Evolutionary conservation across 2,113 vertebrate genomes (phyloP).

Genomic region (Ahaetulla prasina): DNA sequence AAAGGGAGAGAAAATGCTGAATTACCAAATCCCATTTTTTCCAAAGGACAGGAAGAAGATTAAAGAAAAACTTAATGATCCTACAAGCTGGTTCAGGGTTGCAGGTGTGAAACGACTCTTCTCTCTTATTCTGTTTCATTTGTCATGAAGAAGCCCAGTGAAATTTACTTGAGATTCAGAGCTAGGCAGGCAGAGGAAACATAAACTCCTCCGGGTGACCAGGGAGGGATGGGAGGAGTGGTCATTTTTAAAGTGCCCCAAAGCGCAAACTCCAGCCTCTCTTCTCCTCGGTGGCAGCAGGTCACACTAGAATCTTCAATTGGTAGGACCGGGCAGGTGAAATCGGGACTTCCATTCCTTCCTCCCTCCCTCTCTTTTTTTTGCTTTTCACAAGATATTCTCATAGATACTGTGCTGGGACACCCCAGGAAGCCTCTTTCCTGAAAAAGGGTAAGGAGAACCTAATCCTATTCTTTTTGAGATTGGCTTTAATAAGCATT

Average conservation of each 20-base stretch:
- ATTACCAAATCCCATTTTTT: neutral
- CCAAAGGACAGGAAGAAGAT: neutral
- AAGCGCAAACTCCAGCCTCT: slow-evolving; percentile 48
- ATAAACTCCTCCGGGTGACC: slow-evolving; percentile 41
- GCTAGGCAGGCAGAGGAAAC: slow-evolving; percentile 43
- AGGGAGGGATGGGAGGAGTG: slow-evolving; percentile 51
- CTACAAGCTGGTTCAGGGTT: neutral
- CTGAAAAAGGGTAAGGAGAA: slow-evolving; percentile 66
- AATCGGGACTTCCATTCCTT: slow-evolving; percentile 39
- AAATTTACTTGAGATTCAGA: neutral
- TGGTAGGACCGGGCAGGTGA: slow-evolving; percentile 53
- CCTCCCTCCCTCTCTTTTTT: neutral
- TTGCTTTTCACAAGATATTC: slow-evolving; percentile 57
- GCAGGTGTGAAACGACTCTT: neutral
- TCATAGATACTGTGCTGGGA: slow-evolving; percentile 46
- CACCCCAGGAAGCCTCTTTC: slow-evolving; percentile 49
- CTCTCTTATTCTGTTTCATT: neutral
- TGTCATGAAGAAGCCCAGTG: neutral
- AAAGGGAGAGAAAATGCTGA: neutral
- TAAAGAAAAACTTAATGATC: neutral
- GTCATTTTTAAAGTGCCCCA: slow-evolving; percentile 55
- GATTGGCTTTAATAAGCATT: slow-evolving; percentile 12
- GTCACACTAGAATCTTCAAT: slow-evolving; percentile 55
- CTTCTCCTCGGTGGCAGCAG: slow-evolving; percentile 44
- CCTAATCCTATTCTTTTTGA: slow-evolving; percentile 36